Percentiles rank a stretch among this genome's conserved stretches.
These are phyloP conservation scores for Trichogramma pretiosum DNA, from an alignment of 1,140 invertebrate species.

Conservation along the genomic window DNA sequence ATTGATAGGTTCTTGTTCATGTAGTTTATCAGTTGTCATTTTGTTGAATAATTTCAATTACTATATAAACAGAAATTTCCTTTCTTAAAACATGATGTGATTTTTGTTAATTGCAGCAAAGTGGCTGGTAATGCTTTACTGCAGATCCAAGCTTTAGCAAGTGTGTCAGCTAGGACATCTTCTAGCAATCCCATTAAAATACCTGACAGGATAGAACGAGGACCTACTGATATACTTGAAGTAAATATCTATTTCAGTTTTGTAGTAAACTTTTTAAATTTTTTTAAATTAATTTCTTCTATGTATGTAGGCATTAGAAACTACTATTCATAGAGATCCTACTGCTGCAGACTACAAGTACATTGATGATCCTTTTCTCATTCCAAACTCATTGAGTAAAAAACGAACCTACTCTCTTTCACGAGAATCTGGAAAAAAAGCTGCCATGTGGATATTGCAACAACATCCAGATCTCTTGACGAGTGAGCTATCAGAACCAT, in stretches of 20 bases:
- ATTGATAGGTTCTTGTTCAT: too few relatives aligned
- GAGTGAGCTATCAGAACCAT: conserved; percentile 61
- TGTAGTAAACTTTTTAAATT: conserved; percentile 11
- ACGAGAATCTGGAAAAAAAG: conserved; percentile 76
- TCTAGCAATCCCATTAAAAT: conserved; percentile 47
- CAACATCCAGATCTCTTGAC: conserved; percentile 69
- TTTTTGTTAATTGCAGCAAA: too few relatives aligned
- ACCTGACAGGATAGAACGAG: conserved; percentile 61
- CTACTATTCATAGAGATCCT: conserved; percentile 62
- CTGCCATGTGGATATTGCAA: conserved; percentile 74
- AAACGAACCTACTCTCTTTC: conserved; percentile 71
- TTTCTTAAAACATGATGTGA: too few relatives aligned
- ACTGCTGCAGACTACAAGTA: conserved; percentile 80
- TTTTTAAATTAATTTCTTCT: neutral
- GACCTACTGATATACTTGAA: conserved; percentile 70
- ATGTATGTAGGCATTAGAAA: conserved; percentile 56
- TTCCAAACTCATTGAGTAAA: conserved; percentile 64
- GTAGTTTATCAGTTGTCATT: too few relatives aligned
- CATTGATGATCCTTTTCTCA: conserved; percentile 83
- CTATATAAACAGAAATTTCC: too few relatives aligned
- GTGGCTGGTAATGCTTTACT: too few relatives aligned
- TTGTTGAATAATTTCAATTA: too few relatives aligned
- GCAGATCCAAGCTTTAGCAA: conserved; percentile 19
- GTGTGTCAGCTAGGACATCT: conserved; percentile 12
- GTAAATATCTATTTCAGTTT: too few relatives aligned